Conservation (phyloP, 2,113 vertebrate genomes). For the Sprattus sprattus region DNA sequence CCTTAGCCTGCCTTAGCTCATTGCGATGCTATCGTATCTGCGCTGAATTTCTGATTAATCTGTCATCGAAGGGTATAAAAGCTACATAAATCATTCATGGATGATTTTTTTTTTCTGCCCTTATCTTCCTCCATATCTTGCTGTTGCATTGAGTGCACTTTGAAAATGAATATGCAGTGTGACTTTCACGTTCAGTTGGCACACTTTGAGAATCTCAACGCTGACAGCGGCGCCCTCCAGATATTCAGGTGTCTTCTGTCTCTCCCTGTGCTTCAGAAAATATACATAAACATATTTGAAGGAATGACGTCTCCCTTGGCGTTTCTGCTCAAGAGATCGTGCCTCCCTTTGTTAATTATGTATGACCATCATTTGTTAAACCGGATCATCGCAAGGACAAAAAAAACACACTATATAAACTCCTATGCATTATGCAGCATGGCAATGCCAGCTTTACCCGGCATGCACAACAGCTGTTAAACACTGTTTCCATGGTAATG, state of each 20-base stretch:
- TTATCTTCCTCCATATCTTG: neutral
- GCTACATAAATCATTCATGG: slow-evolving; percentile 51
- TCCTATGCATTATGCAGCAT: slow-evolving; percentile 46
- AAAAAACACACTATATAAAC: slow-evolving; percentile 31
- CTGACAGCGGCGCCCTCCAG: neutral
- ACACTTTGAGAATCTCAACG: slow-evolving; percentile 23
- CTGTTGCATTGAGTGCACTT: neutral
- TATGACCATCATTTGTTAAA: slow-evolving; percentile 46
- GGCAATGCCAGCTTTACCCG: slow-evolving; percentile 28
- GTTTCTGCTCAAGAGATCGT: slow-evolving; percentile 25
- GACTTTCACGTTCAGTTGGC: slow-evolving; percentile 26
- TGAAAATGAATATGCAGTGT: slow-evolving; percentile 35
- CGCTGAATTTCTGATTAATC: slow-evolving; percentile 50
- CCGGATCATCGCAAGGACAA: slow-evolving; percentile 56
- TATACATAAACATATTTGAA: neutral
- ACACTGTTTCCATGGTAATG: slow-evolving; percentile 57
- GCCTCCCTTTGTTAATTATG: slow-evolving; percentile 54
- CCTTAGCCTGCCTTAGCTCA: neutral
- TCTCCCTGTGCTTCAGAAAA: slow-evolving; percentile 11
- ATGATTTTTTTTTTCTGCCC: neutral
- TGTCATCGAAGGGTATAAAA: slow-evolving; percentile 45
- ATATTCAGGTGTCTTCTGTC: slow-evolving; percentile 19
- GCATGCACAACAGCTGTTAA: slow-evolving; percentile 51
- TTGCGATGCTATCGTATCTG: slow-evolving; percentile 28
- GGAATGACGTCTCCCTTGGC: slow-evolving; percentile 30